phyloP scores from a whole-genome alignment of 2,113 vertebrate genomes.

The Hippotragus niger region DNA sequence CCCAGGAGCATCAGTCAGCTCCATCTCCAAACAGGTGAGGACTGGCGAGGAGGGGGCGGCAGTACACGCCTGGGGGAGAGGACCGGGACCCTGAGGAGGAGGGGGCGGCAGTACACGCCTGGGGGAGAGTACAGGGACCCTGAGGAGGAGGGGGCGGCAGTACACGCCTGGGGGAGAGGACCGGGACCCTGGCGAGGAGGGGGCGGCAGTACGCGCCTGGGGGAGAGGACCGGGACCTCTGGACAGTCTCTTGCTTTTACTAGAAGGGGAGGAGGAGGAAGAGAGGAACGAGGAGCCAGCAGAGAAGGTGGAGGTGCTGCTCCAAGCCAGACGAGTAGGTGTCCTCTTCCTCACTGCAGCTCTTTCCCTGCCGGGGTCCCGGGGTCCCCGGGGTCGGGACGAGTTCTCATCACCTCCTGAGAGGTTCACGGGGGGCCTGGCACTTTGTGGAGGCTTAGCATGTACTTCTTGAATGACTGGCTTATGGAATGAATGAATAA shows the following conservation, averaged over 20 bases:
- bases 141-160: accelerated
- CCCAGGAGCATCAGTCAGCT: no score
- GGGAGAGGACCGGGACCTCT: accelerated
- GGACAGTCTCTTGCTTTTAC: not conserved
- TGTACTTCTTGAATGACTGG: not conserved
- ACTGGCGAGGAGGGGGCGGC: accelerated
- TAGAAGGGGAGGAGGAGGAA: not conserved
- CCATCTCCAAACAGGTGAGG: not conserved
- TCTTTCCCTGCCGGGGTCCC: not conserved
- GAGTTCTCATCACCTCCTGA: not conserved
- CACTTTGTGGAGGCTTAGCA: not conserved
- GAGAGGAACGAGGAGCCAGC: not conserved
- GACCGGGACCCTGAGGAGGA: not conserved
- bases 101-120: accelerated
- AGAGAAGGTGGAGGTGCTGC: not conserved
- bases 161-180: no score
- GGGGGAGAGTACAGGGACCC: not conserved
- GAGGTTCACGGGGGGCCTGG: not conserved
- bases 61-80: no score
- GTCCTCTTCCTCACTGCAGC: not conserved
- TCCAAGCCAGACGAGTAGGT: not conserved
- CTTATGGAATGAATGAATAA: not conserved
- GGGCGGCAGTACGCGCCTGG: accelerated
- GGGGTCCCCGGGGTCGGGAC: not conserved
- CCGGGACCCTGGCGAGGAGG: no score